phyloP scores from a whole-genome alignment of 1,140 invertebrate species.

The Rhopalosiphum maidis region DNA sequence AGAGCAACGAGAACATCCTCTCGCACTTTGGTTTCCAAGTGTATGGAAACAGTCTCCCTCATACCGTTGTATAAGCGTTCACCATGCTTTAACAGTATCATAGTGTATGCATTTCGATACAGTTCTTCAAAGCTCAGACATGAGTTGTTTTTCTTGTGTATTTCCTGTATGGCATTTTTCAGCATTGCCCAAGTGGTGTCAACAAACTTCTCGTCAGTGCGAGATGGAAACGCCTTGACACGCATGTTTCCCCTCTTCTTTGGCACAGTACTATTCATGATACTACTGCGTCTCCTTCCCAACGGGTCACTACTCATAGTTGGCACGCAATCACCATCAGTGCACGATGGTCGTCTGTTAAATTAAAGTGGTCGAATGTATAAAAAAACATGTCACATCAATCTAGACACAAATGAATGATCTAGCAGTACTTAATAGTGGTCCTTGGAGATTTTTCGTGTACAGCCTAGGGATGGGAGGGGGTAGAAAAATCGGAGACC shows the following conservation, averaged over 20 bases:
- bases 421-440: neutral
- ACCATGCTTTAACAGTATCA: conserved; percentile 99
- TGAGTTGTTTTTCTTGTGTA: conserved; percentile 99
- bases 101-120: conserved; percentile 99
- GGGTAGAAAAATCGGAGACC: neutral
- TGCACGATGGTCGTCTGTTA: conserved; percentile 35
- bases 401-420: neutral
- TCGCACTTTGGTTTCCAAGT: conserved; percentile 93
- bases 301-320: conserved; percentile 45
- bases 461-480: neutral
- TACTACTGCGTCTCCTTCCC: conserved; percentile 61
- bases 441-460: neutral
- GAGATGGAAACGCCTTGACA: conserved; percentile 95
- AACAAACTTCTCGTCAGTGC: conserved; percentile 96
- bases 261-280: conserved; percentile 77
- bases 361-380: neutral
- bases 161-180: conserved; percentile 99
- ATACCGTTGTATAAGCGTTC: conserved; percentile 96
- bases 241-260: conserved; percentile 96
- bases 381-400: neutral
- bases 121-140: conserved; percentile 99
- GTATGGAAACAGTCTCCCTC: conserved; percentile 97
- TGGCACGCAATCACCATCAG: neutral
- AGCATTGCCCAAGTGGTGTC: conserved; percentile 96
- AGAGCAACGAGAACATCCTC: conserved; percentile 91